These are phyloP conservation scores for Thysanoteuthis rhombus DNA, from an alignment of 2,888 invertebrate species.

Conservation along the genomic window DNA sequence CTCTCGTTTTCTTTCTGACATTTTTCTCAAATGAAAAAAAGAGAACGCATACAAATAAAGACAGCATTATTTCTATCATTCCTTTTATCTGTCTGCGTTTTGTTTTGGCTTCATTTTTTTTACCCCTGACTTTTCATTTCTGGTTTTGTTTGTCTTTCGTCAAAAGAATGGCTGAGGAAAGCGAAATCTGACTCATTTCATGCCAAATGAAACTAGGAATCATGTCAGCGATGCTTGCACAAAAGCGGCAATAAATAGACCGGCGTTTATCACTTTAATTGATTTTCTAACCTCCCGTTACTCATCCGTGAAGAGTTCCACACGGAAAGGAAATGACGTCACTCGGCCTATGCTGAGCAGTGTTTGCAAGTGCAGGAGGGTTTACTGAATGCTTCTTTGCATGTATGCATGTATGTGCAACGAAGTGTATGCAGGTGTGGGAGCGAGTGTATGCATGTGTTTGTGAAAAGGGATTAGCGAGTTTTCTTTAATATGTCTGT, in stretches of 20 bases:
- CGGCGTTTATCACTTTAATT: constrained; percentile 12
- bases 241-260: not conserved
- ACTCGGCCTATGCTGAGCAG: not conserved
- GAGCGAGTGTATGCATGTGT: not conserved
- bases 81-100: not conserved
- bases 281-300: constrained; percentile 12
- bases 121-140: not conserved
- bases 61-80: not conserved
- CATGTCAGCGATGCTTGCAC: not conserved
- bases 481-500: not conserved
- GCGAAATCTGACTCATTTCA: not conserved
- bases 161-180: not conserved
- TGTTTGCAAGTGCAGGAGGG: not conserved
- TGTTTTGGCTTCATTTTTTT: not conserved
- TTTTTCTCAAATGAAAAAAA: too few relatives aligned
- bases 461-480: not conserved
- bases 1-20: too few relatives aligned
- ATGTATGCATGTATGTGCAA: not conserved
- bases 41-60: not conserved
- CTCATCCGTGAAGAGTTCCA: constrained; percentile 12
- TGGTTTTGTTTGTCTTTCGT: not conserved
- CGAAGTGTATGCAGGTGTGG: not conserved
- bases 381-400: not conserved
- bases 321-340: not conserved
- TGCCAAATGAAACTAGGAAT: not conserved